These are phyloP conservation scores for Pangasius krempfi DNA, from an alignment of 2,797 vertebrate species.

Conservation along the genomic window DNA sequence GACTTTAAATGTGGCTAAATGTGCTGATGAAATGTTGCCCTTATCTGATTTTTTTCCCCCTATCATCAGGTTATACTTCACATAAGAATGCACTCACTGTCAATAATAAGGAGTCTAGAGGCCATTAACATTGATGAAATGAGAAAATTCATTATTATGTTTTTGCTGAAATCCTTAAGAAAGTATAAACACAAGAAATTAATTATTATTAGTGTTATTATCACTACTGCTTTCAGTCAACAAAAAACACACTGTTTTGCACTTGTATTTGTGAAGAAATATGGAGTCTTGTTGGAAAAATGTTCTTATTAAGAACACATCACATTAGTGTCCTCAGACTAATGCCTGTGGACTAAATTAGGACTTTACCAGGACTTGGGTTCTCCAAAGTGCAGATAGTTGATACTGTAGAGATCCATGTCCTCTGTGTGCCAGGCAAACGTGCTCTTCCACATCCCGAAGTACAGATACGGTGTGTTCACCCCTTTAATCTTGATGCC, in stretches of 20 bases:
- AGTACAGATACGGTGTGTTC: conserved; percentile 92
- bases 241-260: not conserved
- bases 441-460: conserved; percentile 99
- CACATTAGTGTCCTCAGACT: not conserved
- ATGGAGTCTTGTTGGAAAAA: not conserved
- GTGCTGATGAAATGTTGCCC: not conserved
- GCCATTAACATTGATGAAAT: not conserved
- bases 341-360: not conserved
- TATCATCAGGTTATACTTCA: not conserved
- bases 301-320: not conserved
- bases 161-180: not conserved
- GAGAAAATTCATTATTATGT: not conserved
- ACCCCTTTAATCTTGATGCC: conserved; percentile 94
- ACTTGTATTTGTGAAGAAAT: not conserved
- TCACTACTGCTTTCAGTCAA: not conserved
- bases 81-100: not conserved
- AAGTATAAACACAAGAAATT: not conserved
- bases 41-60: not conserved
- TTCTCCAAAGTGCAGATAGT: conserved; percentile 96
- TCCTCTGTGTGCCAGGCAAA: conserved; percentile 99
- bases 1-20: not conserved
- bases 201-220: too few species aligned
- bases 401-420: conserved; percentile 98
- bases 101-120: not conserved
- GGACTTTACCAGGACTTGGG: conserved; percentile 91